phyloP scores from a whole-genome alignment of 2,113 vertebrate species.

The Rhabdornis inornatus region DNA sequence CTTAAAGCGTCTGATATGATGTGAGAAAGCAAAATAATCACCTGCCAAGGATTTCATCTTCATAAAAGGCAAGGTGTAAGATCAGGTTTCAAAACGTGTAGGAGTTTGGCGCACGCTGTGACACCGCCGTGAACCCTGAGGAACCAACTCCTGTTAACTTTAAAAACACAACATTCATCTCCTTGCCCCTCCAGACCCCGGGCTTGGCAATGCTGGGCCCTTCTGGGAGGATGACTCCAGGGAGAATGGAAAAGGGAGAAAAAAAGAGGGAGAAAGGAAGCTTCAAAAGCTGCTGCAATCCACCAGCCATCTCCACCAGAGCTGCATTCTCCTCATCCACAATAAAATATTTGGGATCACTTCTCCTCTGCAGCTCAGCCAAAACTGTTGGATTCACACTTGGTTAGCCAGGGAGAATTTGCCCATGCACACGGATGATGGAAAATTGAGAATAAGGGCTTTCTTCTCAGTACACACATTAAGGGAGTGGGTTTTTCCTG shows the following conservation, averaged over 20 bases:
- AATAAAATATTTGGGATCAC: background rate
- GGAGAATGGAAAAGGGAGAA: background rate
- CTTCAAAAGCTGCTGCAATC: background rate
- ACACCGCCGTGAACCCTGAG: constrained; percentile 57
- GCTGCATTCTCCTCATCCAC: background rate
- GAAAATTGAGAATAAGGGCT: constrained; percentile 33
- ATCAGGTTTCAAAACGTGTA: constrained; percentile 64
- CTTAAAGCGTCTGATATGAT: constrained; percentile 55
- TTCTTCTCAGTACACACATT: background rate
- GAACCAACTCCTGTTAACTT: constrained; percentile 55
- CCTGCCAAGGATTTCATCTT: constrained; percentile 68
- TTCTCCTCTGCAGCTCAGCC: background rate
- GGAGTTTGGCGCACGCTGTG: constrained; percentile 8
- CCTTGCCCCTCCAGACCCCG: background rate
- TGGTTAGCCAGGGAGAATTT: constrained; percentile 42
- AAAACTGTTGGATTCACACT: constrained; percentile 36
- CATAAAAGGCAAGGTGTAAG: constrained; percentile 63
- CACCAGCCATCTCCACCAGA: background rate
- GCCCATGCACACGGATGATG: background rate
- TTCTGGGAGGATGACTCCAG: background rate
- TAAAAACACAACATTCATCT: constrained; percentile 62
- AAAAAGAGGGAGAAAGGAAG: background rate
- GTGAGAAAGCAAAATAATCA: constrained; percentile 75
- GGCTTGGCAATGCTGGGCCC: background rate
- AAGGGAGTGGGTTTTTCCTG: background rate